Percentiles rank a stretch among this genome's conserved stretches.
These are phyloP conservation scores for Cyrtodaria siliqua DNA, from an alignment of 2,888 invertebrate genomes.

Conservation along the genomic window DNA sequence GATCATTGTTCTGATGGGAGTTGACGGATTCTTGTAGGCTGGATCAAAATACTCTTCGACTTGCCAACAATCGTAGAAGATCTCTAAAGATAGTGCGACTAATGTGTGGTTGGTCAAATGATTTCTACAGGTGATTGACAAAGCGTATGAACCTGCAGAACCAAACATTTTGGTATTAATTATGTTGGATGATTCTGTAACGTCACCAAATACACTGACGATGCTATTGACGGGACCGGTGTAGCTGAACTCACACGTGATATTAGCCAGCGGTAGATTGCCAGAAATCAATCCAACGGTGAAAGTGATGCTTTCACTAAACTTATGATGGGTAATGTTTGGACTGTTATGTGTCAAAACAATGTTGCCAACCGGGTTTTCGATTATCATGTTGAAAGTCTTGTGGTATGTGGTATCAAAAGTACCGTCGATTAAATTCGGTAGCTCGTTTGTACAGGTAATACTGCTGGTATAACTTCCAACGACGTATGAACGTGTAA, in stretches of 20 bases:
- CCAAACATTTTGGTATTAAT: no score
- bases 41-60: constrained; percentile 7
- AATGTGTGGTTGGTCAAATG: not conserved
- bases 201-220: not conserved
- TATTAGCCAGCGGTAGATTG: constrained; percentile 15
- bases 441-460: constrained; percentile 18
- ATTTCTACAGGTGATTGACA: constrained; percentile 12
- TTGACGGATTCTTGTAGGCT: not conserved
- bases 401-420: not conserved
- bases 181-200: not conserved
- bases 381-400: not conserved
- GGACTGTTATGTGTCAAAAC: not conserved
- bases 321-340: constrained; percentile 2
- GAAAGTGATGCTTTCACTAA: not conserved
- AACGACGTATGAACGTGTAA: not conserved
- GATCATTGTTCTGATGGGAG: not conserved
- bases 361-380: constrained; percentile 16
- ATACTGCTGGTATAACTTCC: constrained; percentile 7
- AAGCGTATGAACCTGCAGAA: no score
- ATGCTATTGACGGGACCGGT: not conserved
- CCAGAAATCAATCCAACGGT: not conserved
- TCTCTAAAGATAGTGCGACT: not conserved
- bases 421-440: constrained; percentile 2
- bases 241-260: constrained; percentile 20
- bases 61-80: constrained; percentile 35